Evolutionary conservation across 2,113 vertebrate genomes (phyloP).

Genomic region (Brienomyrus longianalis): DNA sequence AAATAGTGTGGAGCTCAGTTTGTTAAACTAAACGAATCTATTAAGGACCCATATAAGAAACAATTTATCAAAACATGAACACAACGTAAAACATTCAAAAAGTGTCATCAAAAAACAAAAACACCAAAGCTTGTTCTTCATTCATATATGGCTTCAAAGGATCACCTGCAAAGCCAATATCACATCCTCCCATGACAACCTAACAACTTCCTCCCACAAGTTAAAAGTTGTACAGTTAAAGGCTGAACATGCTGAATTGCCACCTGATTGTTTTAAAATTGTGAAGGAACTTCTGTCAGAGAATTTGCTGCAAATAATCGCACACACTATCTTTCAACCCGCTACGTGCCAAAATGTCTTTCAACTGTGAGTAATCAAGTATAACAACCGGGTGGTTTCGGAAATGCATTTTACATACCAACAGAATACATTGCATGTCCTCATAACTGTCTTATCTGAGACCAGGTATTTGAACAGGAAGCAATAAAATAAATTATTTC

Average conservation of each 20-base stretch:
- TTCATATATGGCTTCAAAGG: constrained; percentile 3
- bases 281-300: not conserved
- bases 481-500: constrained; percentile 68
- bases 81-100: constrained; percentile 12
- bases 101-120: not conserved
- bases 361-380: constrained; percentile 8
- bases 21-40: not conserved
- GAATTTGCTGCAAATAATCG: not conserved
- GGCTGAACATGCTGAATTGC: not conserved
- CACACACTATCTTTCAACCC: not conserved
- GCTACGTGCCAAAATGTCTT: constrained; percentile 7
- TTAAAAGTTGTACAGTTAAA: not conserved
- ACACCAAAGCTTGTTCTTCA: constrained; percentile 3
- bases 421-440: constrained; percentile 12
- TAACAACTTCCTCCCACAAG: not conserved
- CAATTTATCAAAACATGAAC: not conserved
- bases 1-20: not conserved
- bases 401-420: constrained; percentile 4
- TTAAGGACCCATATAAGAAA: not conserved
- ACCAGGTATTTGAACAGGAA: constrained; percentile 48
- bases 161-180: not conserved
- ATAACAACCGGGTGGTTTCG: not conserved
- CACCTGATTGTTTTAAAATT: not conserved
- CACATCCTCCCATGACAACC: not conserved
- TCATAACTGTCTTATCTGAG: constrained; percentile 51